phyloP scores from a whole-genome alignment of 1,140 invertebrate species.

The Psix sp. region DNA sequence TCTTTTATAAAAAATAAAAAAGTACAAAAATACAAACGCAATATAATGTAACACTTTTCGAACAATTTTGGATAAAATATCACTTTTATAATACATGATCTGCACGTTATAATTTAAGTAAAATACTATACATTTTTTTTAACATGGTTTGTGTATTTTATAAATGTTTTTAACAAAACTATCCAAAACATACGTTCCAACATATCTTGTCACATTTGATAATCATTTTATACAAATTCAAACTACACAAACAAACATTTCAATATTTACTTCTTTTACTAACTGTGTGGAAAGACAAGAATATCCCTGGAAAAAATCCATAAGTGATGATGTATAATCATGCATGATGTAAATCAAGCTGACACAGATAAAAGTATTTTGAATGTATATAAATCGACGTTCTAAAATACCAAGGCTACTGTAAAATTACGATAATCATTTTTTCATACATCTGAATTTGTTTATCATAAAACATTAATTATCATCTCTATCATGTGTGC shows the following conservation, averaged over 20 bases:
- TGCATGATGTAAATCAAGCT: constrained; percentile 34
- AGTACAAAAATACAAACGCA: constrained; percentile 7
- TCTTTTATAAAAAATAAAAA: constrained; percentile 21
- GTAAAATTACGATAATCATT: too few relatives aligned
- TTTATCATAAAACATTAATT: neutral
- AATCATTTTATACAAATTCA: constrained; percentile 40
- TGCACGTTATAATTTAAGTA: constrained; percentile 44
- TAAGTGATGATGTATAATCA: constrained; percentile 37
- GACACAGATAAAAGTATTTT: too few relatives aligned
- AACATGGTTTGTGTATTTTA: constrained; percentile 26
- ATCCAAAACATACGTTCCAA: constrained; percentile 32
- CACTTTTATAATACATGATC: constrained; percentile 27
- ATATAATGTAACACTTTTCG: constrained; percentile 13
- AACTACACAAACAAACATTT: neutral
- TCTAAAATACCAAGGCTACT: too few relatives aligned
- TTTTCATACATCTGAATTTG: neutral
- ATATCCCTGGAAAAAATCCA: constrained; percentile 40
- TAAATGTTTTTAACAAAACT: constrained; percentile 30
- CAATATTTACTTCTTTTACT: constrained; percentile 33
- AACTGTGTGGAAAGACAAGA: constrained; percentile 46
- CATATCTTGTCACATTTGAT: constrained; percentile 49
- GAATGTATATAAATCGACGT: too few relatives aligned
- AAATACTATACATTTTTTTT: constrained; percentile 22
- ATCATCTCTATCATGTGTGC: constrained; percentile 16
- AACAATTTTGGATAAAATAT: too few relatives aligned